Conservation (phyloP, 2,888 invertebrate genomes). For the Leptopilina drosophilae region DNA sequence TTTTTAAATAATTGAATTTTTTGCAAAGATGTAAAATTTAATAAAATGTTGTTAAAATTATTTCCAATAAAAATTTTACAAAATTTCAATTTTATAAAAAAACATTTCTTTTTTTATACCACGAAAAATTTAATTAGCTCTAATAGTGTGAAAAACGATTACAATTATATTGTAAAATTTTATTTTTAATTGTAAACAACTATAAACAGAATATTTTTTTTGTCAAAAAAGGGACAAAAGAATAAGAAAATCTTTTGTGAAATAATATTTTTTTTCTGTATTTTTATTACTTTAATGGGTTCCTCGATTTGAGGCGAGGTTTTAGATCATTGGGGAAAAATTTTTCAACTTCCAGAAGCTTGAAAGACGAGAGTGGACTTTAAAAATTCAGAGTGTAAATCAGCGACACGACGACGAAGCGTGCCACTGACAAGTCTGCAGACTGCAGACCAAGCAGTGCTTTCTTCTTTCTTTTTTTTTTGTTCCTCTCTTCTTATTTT, state of each 20-base stretch:
- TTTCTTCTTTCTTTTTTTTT: constrained; percentile 44
- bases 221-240: too few relatives aligned
- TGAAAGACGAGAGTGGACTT: constrained; percentile 44
- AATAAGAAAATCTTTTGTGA: neutral
- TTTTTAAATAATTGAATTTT: too few relatives aligned
- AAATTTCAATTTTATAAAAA: too few relatives aligned
- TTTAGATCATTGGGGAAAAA: constrained; percentile 34
- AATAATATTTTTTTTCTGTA: neutral
- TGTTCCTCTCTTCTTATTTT: neutral
- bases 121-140: too few relatives aligned
- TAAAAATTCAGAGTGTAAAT: constrained; percentile 42
- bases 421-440: constrained; percentile 42
- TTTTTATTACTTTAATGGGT: constrained; percentile 30
- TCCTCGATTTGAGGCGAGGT: neutral
- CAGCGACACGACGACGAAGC: constrained; percentile 40
- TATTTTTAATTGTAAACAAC: too few relatives aligned
- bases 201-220: too few relatives aligned
- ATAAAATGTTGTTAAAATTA: too few relatives aligned
- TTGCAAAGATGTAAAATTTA: too few relatives aligned
- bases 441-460: constrained; percentile 45
- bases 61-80: too few relatives aligned
- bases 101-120: too few relatives aligned
- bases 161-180: too few relatives aligned
- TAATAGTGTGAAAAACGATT: too few relatives aligned
- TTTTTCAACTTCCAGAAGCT: constrained; percentile 35